Evolutionary conservation across 2,888 invertebrate species (phyloP).

Genomic region (Macroteleia sp.): DNA sequence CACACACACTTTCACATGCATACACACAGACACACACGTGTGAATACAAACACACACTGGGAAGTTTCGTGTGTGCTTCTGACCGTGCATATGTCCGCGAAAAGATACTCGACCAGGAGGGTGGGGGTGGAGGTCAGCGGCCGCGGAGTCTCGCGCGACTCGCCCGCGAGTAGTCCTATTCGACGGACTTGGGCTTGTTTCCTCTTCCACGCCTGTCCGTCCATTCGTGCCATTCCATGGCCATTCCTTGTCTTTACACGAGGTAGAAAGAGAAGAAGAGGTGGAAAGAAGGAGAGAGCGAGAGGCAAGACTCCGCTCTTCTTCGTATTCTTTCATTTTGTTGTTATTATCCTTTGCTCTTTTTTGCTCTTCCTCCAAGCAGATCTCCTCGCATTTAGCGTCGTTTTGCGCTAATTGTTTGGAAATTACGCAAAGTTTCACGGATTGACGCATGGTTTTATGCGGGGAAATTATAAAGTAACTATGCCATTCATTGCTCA

Average conservation of each 20-base stretch:
- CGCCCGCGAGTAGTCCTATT: slow-evolving; percentile 67
- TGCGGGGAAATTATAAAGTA: too few relatives aligned
- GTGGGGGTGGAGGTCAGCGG: slow-evolving; percentile 75
- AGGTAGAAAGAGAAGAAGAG: too few relatives aligned
- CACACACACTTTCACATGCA: too few relatives aligned
- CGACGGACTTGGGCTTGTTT: slow-evolving; percentile 56
- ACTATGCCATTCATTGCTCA: too few relatives aligned
- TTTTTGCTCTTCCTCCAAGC: slow-evolving; percentile 10
- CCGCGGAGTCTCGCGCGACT: slow-evolving; percentile 76
- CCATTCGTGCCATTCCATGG: slow-evolving; percentile 61
- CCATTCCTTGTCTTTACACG: slow-evolving; percentile 56
- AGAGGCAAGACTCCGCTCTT: too few relatives aligned
- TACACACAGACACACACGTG: background rate
- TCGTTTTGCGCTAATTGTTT: slow-evolving; percentile 36
- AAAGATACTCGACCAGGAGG: slow-evolving; percentile 48
- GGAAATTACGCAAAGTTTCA: slow-evolving; percentile 11
- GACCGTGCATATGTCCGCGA: slow-evolving; percentile 26
- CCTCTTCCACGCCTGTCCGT: slow-evolving; percentile 56
- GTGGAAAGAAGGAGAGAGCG: too few relatives aligned
- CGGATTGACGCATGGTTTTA: background rate
- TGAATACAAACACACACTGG: too few relatives aligned
- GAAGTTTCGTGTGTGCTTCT: background rate
- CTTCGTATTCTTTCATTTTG: slow-evolving; percentile 8
- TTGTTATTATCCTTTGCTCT: slow-evolving; percentile 15
- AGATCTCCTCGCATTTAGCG: slow-evolving; percentile 8